Base-by-base conservation (phyloP, 2,113 vertebrate genomes). In the Astatotilapia flaviijosephi region DNA sequence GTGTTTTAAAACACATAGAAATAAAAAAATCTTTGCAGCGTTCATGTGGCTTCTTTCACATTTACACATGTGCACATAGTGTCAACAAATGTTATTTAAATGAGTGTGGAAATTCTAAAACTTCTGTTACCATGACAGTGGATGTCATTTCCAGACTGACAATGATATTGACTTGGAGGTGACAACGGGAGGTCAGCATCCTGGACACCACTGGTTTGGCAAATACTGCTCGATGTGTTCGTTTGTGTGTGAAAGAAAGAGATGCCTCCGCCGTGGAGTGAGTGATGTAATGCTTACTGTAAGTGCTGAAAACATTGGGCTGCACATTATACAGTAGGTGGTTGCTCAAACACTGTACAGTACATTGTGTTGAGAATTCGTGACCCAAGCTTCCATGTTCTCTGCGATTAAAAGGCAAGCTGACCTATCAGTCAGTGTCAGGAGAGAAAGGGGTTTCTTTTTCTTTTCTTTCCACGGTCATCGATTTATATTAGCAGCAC, bases 171-270 rank as follows among this genome's bases (percentile, higher is more conserved):
- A 95, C 92, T 49, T 84, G 87, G 75, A 26, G 19, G 88, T 77
- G 86, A 49, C 82, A 91, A 80, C 70, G 73, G 91, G 87, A 93
- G 93, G 92, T 94, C 95, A 93, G 75, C 62, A 82, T 90, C 33
- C 83, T 60, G 86, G 77, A 89, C 89, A 85, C 49, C 75, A 77
- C 87, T 53, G 83, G 31, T 85, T 35, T 89, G 77, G 89, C 19
- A 79, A 86, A 89, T 45, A 87, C 86, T 15, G 77, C 77, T 95
- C 93, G 75, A 96, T 95, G 58, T 87, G 65, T 83, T 77, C 33
- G 40, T 51, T 21, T 7, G 80, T 79, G 70, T 28, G 53, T 65
- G 47, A 45, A 70, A 75, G 42, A 51, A 21, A 65, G 58, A 17
- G 13, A 77, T 60, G 60, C 53, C 53, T 82, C 88, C 77, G 56